phyloP scores from a whole-genome alignment of 2,888 invertebrate genomes.

The Cheilosia soror region DNA sequence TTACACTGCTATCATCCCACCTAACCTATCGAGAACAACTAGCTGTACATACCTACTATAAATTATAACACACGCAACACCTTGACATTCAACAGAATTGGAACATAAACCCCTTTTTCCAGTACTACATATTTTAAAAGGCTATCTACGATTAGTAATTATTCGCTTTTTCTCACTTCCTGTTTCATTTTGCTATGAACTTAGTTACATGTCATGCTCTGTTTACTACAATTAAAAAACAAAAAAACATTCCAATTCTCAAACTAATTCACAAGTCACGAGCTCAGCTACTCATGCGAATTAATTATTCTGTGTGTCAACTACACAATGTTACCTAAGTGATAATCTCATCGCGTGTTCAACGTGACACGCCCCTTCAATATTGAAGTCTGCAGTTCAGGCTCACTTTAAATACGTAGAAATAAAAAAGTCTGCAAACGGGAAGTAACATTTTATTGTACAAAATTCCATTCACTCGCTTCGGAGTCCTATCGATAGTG shows the following conservation, averaged over 20 bases:
- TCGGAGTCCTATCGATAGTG: constrained; percentile 28
- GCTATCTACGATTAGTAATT: background rate
- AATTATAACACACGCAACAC: constrained; percentile 20
- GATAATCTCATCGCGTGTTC: constrained; percentile 64
- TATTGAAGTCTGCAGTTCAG: constrained; percentile 13
- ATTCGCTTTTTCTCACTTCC: constrained; percentile 49
- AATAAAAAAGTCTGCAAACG: constrained; percentile 18
- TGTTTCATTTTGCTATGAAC: constrained; percentile 20
- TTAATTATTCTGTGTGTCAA: constrained; percentile 68
- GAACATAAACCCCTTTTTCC: background rate
- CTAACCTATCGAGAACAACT: background rate
- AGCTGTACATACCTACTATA: background rate
- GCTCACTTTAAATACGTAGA: constrained; percentile 5
- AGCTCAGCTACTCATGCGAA: constrained; percentile 60
- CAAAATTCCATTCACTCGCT: constrained; percentile 46
- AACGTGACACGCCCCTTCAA: constrained; percentile 47
- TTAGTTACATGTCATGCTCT: constrained; percentile 60
- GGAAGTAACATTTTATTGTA: constrained; percentile 64
- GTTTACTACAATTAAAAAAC: constrained; percentile 39
- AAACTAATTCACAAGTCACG: constrained; percentile 58
- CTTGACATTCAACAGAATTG: constrained; percentile 45
- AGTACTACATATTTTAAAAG: background rate
- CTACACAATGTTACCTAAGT: constrained; percentile 45
- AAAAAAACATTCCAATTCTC: constrained; percentile 38
- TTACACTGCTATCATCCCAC: background rate